phyloP scores from a whole-genome alignment of 2,888 invertebrate species.

The Rutpela maculata region DNA sequence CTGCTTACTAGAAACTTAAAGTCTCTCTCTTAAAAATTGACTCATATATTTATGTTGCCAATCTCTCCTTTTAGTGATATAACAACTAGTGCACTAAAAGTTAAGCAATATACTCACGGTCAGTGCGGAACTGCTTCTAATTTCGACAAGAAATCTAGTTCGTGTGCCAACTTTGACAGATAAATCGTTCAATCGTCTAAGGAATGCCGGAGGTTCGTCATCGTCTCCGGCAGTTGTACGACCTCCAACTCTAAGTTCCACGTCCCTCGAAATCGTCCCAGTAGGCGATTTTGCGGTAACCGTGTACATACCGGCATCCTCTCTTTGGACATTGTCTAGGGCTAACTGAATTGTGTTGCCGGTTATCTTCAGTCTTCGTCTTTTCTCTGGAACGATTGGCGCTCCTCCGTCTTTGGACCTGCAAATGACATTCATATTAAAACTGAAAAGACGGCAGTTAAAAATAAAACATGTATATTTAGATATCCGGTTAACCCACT shows the following conservation, averaged over 20 bases:
- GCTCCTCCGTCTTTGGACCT: constrained; percentile 78
- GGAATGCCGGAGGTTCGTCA: constrained; percentile 88
- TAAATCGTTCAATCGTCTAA: constrained; percentile 89
- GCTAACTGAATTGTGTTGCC: constrained; percentile 83
- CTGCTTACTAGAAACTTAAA: too few species aligned
- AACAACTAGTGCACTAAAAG: neutral
- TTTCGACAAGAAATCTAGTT: constrained; percentile 89
- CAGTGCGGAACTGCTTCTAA: constrained; percentile 79
- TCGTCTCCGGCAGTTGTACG: constrained; percentile 74
- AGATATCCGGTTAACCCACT: constrained; percentile 31
- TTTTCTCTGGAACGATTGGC: constrained; percentile 82
- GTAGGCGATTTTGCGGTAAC: constrained; percentile 80
- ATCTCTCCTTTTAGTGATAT: too few species aligned
- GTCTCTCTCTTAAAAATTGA: too few species aligned
- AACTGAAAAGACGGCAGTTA: constrained; percentile 36
- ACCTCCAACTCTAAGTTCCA: constrained; percentile 78
- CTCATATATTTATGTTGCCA: too few species aligned
- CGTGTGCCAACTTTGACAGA: constrained; percentile 93
- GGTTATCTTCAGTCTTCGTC: constrained; percentile 77
- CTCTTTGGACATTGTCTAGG: constrained; percentile 83
- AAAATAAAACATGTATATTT: constrained; percentile 28
- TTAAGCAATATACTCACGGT: constrained; percentile 57
- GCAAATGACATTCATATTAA: constrained; percentile 44
- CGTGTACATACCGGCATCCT: constrained; percentile 86
- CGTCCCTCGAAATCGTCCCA: constrained; percentile 76